Evolutionary conservation across 2,888 invertebrate species (phyloP).

Genomic region (Ligdia adustata): DNA sequence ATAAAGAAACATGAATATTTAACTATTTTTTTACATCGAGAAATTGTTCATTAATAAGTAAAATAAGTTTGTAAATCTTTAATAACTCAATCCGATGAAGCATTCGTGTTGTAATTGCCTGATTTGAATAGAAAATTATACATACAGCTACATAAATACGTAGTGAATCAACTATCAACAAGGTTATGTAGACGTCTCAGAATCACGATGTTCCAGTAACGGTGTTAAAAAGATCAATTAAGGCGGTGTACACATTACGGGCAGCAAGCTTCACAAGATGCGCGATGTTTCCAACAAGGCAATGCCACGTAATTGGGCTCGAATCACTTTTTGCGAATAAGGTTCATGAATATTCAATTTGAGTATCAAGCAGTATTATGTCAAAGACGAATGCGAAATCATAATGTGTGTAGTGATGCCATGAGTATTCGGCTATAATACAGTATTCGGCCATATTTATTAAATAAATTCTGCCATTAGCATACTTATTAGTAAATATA

Average conservation of each 20-base stretch:
- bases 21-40: too few species aligned
- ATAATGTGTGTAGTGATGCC: too few species aligned
- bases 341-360: constrained; percentile 37
- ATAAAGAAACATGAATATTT: too few species aligned
- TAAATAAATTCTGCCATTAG: too few species aligned
- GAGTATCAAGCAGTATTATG: constrained; percentile 26
- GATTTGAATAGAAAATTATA: neutral
- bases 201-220: constrained; percentile 37
- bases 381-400: constrained; percentile 21
- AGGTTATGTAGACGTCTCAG: constrained; percentile 36
- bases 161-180: constrained; percentile 23
- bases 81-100: neutral
- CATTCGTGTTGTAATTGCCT: neutral
- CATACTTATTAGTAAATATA: too few species aligned
- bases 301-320: constrained; percentile 39
- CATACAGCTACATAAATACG: neutral
- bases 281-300: constrained; percentile 39
- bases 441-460: too few species aligned
- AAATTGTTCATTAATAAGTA: neutral
- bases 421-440: too few species aligned
- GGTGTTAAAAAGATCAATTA: constrained; percentile 42
- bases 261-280: constrained; percentile 32
- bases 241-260: constrained; percentile 35
- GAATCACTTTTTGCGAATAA: constrained; percentile 42
- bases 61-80: constrained; percentile 1